phyloP scores from a whole-genome alignment of 2,888 invertebrate species.

The Yponomeuta evonymella region DNA sequence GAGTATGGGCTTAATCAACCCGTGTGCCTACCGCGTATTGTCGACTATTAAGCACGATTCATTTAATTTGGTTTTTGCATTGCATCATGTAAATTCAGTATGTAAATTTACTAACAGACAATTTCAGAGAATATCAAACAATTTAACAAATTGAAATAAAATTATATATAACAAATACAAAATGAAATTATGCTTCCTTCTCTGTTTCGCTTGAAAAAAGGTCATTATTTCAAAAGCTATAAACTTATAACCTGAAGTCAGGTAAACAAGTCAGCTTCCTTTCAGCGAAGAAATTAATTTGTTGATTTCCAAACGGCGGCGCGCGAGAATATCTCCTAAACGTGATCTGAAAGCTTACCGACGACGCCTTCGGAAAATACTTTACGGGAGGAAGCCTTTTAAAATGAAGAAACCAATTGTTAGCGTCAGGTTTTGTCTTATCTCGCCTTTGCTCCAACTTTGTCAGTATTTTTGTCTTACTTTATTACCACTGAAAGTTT shows the following conservation, averaged over 20 bases:
- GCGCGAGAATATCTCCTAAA: slow-evolving; percentile 1
- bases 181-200: background rate
- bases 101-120: no score
- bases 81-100: no score
- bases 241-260: background rate
- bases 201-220: background rate
- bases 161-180: no score
- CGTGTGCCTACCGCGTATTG: no score
- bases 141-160: no score
- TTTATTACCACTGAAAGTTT: background rate
- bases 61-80: no score
- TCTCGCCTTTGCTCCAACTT: background rate
- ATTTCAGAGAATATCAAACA: no score
- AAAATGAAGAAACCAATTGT: slow-evolving; percentile 3
- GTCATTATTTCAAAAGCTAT: background rate
- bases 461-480: background rate
- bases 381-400: background rate
- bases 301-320: background rate
- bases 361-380: slow-evolving; percentile 2
- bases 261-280: background rate
- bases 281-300: slow-evolving; percentile 4
- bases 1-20: no score
- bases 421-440: background rate
- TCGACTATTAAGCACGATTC: no score
- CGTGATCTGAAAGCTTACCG: slow-evolving; percentile 3